Evolutionary conservation across 2,888 invertebrate genomes (phyloP).

Genomic region (Drosophila subsilvestris): DNA sequence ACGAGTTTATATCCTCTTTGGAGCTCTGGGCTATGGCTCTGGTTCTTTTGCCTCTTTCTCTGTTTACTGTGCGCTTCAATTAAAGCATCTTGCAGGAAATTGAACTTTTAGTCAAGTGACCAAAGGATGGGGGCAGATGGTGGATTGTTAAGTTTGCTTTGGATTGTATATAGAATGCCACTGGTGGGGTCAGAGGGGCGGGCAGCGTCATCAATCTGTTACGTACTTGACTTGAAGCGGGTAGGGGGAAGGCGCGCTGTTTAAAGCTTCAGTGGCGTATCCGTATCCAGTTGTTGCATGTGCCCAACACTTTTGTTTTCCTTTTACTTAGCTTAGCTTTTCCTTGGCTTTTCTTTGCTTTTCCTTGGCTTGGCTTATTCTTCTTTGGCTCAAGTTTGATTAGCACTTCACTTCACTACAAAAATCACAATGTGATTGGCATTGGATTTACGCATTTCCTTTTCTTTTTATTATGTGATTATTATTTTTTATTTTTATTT

Average conservation of each 20-base stretch:
- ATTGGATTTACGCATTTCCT: conserved; percentile 21
- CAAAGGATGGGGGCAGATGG: neutral
- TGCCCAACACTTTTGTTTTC: conserved; percentile 22
- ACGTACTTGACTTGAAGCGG: conserved; percentile 63
- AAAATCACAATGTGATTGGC: conserved; percentile 18
- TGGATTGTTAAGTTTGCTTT: neutral
- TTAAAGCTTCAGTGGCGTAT: conserved; percentile 59
- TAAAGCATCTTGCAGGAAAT: conserved; percentile 76
- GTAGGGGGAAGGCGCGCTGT: conserved; percentile 19
- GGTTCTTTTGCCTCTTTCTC: conserved; percentile 17
- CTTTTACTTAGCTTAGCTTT: conserved; percentile 10
- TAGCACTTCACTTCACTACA: conserved; percentile 60
- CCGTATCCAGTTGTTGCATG: conserved; percentile 77
- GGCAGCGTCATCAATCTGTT: conserved; percentile 49
- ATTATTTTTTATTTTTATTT: neutral
- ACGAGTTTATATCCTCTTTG: neutral
- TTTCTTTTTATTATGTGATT: neutral
- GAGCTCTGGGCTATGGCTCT: neutral
- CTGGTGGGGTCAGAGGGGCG: conserved; percentile 9
- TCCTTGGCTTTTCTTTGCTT: conserved; percentile 15
- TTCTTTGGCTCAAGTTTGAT: conserved; percentile 46
- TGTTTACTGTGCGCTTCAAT: conserved; percentile 75
- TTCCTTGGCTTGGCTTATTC: conserved; percentile 11
- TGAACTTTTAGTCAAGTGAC: conserved; percentile 70
- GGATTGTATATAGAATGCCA: conserved; percentile 1